Conservation (phyloP, 2,797 vertebrate genomes). For the Tauraco hartlaubi region DNA sequence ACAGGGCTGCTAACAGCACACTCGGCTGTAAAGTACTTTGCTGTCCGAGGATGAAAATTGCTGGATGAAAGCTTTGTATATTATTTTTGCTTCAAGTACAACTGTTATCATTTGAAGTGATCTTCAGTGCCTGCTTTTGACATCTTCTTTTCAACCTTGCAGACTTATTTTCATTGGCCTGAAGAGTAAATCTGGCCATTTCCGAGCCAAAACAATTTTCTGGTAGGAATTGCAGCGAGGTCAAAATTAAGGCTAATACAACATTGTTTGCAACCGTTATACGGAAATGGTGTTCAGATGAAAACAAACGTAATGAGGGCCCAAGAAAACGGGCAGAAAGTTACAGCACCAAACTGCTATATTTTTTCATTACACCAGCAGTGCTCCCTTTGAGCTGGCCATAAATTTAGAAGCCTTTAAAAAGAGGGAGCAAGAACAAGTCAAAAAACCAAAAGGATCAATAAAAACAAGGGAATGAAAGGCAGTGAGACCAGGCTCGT, state of each 20-base stretch:
- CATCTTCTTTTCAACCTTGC: constrained; percentile 27
- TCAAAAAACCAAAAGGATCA: background rate
- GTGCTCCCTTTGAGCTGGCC: background rate
- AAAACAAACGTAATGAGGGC: background rate
- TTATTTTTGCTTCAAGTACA: constrained; percentile 26
- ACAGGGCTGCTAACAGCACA: background rate
- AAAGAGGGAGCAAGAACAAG: background rate
- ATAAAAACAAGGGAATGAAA: background rate
- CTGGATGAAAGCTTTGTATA: constrained; percentile 18
- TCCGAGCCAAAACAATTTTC: background rate
- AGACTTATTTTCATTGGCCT: constrained; percentile 20
- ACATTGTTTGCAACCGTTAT: background rate
- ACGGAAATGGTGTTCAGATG: background rate
- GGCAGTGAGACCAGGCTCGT: rapidly evolving
- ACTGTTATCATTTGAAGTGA: constrained; percentile 34
- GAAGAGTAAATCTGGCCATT: constrained; percentile 16
- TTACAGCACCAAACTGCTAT: background rate
- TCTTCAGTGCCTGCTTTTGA: constrained; percentile 43
- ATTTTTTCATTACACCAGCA: background rate
- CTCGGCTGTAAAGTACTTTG: background rate
- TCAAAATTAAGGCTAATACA: constrained; percentile 17
- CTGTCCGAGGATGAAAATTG: constrained; percentile 11
- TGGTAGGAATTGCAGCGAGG: background rate
- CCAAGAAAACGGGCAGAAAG: background rate
- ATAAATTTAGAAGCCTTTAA: constrained; percentile 15